Evolutionary conservation across 2,888 invertebrate genomes (phyloP), one percentile per base, ranked within the genome.

Genomic region (Eumerus sabulonum): DNA sequence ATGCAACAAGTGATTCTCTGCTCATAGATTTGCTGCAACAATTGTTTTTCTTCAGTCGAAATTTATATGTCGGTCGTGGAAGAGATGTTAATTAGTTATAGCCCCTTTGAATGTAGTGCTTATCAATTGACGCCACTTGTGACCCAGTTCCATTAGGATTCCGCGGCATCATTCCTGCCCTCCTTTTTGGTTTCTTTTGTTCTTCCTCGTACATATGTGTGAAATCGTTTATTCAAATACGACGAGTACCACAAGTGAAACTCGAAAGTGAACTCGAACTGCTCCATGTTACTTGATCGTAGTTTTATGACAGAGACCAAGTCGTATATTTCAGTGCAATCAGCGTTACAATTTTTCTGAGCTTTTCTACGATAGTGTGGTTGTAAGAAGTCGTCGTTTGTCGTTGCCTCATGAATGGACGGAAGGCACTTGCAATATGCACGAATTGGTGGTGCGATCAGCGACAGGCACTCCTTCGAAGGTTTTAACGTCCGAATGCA

Each of bases 61-160:
- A n/a, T n/a, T 47, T 62, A 40, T 18, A 19, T 53, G 59, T 54
- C 56, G 36, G 62, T 51, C 42, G 62, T 57, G 44, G 40, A 36
- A 54, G 44, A 59, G 74, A 79, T 79, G 79, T 73, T 68, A 79
- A 79, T 79, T 79, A 79, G 74, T 79, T 79, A 68, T 44, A 59
- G 9, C 66, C 38, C 51, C 60, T 68, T 63, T 63, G 63, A 38
- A 19, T 47, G 57, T 47, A 14, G 42, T 63, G 67, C 48, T 57
- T 71, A 66, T 66, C 76, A 66, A 71, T 62, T 64, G 59, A 27
- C 44, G 67, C 40, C 56, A 67, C 16, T 50, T 47, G 60, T 71
- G 76, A 60, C 71, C 76, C 44, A 71, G 60, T 56, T 76, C 66
- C 17, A 12, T 42, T 42, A 64, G 11, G 38, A 50, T 50, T 12